phyloP scores from a whole-genome alignment of 2,113 vertebrate genomes.

The Oxyruncus cristatus region DNA sequence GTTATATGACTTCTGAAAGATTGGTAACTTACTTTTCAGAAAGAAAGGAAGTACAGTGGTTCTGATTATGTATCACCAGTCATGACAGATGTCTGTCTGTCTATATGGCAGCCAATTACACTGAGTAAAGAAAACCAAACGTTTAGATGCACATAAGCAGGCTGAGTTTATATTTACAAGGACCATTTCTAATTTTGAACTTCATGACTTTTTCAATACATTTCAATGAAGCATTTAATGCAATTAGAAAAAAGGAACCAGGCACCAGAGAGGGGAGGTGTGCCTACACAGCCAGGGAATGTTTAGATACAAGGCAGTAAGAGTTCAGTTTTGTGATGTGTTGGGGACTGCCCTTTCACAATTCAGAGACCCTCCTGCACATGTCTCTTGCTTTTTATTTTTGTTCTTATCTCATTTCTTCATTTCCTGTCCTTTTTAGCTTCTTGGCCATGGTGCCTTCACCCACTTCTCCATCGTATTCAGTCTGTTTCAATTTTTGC shows the following conservation, averaged over 20 bases:
- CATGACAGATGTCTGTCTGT: neutral
- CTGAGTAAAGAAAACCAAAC: neutral
- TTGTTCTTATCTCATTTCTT: neutral
- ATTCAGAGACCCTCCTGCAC: neutral
- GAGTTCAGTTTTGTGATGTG: neutral
- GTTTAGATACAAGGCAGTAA: neutral
- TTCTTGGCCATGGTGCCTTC: neutral
- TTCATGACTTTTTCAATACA: neutral
- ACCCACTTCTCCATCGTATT: neutral
- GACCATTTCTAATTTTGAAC: neutral
- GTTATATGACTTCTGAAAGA: neutral
- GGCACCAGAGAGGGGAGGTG: neutral
- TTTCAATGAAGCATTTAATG: neutral
- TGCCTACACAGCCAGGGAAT: neutral
- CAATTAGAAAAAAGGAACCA: neutral
- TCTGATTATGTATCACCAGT: neutral
- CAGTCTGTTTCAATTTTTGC: neutral
- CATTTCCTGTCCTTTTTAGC: neutral
- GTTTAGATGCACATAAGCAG: neutral
- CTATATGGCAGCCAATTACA: neutral
- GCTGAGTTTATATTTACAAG: neutral
- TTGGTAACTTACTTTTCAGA: neutral
- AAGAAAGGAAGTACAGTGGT: neutral
- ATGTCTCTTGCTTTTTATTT: neutral
- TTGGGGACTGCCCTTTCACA: neutral